Evolutionary conservation across 2,888 invertebrate genomes (phyloP), one percentile per base, ranked within the genome.

Genomic region (Erebia ligea): DNA sequence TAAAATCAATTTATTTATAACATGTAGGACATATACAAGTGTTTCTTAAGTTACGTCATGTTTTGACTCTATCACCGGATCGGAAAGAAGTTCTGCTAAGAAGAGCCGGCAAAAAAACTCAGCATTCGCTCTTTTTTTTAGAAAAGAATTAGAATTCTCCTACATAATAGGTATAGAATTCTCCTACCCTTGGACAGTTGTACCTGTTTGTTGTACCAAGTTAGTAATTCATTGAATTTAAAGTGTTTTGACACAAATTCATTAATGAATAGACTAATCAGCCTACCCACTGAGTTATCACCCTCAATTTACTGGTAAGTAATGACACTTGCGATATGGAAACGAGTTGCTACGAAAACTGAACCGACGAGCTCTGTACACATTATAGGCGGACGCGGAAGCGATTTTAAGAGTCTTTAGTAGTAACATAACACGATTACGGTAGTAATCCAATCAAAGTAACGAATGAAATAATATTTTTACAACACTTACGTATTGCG

Each of bases 291-390:
- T 21, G 67, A 58, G 45, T 58, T 67, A 67, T 67, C 67, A 67
- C 58, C 58, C 48, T 67, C 42, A 34, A 67, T 45, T 58, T 67
- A 48, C 58, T 34, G 17, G 45, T 25, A 25, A 48, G 45, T 66
- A 66, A 57, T 56, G 56, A 57, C 56, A 45, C 56, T 66, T 45
- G 67, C 57, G 67, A 67, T 67, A 67, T 67, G 67, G 48, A 67
- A 67, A 67, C 67, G 19, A 34, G 67, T 58, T 67, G 25, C 58
- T 45, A 67, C 48, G 45, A 48, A 67, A 58, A 67, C 67, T 42
- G 42, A 62, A 19, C 62, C 19, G 6, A 10, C 21, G 48, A 15
- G 34, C 11, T 61, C 17, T 5, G 57, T 57, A 6, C 42, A 67
- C 10, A 25, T 58, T 40, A 57, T 21, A 45, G 5, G 58, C 57